Evolutionary conservation across 1,140 invertebrate genomes (phyloP).

Genomic region (Lepidurus packardi): DNA sequence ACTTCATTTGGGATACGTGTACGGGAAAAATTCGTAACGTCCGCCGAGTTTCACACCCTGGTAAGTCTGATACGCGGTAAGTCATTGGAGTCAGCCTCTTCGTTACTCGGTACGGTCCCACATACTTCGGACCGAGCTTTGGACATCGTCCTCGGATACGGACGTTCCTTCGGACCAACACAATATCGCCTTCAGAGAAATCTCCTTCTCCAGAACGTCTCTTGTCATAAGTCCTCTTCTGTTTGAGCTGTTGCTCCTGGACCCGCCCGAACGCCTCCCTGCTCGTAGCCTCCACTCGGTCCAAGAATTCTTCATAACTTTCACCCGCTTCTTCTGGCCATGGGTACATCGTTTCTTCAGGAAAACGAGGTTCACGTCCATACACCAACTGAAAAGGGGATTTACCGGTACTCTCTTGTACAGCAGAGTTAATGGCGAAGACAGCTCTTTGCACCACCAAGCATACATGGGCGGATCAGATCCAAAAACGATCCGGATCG

Average conservation of each 20-base stretch:
- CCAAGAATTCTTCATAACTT: background rate
- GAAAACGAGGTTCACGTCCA: constrained; percentile 34
- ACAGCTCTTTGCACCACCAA: constrained; percentile 37
- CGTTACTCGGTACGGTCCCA: background rate
- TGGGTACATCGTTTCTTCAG: constrained; percentile 6
- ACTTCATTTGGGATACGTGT: constrained; percentile 25
- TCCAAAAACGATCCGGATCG: no score
- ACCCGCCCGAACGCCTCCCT: background rate
- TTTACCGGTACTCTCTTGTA: constrained; percentile 36
- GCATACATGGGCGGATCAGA: no score
- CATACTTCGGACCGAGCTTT: constrained; percentile 24
- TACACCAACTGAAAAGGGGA: constrained; percentile 40
- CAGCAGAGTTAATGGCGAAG: constrained; percentile 39
- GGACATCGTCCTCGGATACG: background rate
- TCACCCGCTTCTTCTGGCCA: constrained; percentile 12
- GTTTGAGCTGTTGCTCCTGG: background rate
- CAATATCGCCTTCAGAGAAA: constrained; percentile 21
- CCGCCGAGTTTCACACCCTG: background rate
- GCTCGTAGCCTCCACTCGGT: background rate
- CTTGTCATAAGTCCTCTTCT: constrained; percentile 17
- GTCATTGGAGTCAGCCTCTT: constrained; percentile 16
- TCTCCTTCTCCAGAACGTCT: background rate
- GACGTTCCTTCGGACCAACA: constrained; percentile 24
- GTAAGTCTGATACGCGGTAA: constrained; percentile 12
- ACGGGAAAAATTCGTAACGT: constrained; percentile 12